Percentiles rank a stretch among this genome's conserved stretches.
Conservation (phyloP, 92 coral and sea anemone genomes). For the Palythoa heliodiscus region DNA sequence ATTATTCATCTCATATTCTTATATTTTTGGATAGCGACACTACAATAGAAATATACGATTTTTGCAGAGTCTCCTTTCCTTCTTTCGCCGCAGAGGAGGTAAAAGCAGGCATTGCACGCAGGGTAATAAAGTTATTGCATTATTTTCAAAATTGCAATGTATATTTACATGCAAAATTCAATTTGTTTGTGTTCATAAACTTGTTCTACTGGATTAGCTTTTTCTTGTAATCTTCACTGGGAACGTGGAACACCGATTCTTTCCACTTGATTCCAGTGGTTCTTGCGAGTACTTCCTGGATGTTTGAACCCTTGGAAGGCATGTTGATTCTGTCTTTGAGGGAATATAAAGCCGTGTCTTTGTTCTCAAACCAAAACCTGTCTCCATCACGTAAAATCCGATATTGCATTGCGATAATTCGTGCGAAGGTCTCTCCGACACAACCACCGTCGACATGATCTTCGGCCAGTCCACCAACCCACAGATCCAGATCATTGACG, state of each 20-base stretch:
- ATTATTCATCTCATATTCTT: no score
- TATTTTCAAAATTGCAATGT: not conserved
- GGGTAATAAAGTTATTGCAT: not conserved
- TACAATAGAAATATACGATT: no score
- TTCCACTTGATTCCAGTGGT: conserved; percentile 90
- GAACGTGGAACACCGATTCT: conserved; percentile 69
- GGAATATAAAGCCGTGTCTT: conserved; percentile 73
- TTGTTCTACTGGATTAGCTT: not conserved
- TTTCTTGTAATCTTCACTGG: conserved; percentile 33
- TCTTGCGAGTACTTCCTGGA: conserved; percentile 74
- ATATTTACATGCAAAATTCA: not conserved
- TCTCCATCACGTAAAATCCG: conserved; percentile 91
- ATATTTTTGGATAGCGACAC: no score
- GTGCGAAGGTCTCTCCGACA: conserved; percentile 97
- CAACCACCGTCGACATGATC: conserved; percentile 92
- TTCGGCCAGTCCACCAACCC: conserved; percentile 97
- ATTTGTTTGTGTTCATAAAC: not conserved
- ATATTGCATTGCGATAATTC: conserved; percentile 89
- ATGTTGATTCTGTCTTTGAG: conserved; percentile 73
- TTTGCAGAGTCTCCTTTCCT: no score
- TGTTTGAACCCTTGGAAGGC: conserved; percentile 78
- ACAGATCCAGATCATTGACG: conserved; percentile 85
- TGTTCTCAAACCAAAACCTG: conserved; percentile 96
- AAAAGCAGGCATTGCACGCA: no score
- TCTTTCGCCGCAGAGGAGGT: no score